Base-by-base conservation (phyloP, 2,888 invertebrate genomes). In the Pachycephus smyrnensis region DNA sequence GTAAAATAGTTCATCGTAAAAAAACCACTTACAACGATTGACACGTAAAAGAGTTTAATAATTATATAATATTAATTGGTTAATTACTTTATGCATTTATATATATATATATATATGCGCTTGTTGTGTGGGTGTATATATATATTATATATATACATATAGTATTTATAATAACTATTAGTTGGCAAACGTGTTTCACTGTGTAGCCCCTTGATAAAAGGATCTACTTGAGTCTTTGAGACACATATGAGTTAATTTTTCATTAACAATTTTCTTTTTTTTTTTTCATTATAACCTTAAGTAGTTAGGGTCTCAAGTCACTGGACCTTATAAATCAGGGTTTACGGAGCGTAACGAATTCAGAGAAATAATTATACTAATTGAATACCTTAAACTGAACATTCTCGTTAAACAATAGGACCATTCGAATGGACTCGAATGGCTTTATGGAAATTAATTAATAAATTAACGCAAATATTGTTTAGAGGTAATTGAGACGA, bases 141-240 rank as follows among this genome's bases (percentile, higher is more conserved):
- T 36, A 11, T 36, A 36, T 12, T 37, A 37, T 37, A 40, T 15
- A 77, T 75, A 75, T 75, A 15, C 9, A 69, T 82, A 82, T 81
- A 85, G 85, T 88, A 87, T 83, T 84, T 88, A n/a, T n/a, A 85
- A 87, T 88, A 87, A 87, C 86, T 89, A 86, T 87, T 89, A 88
- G 87, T 89, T 89, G 88, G 89, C 89, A 89, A 88, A 88, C 84
- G 84, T 86, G 84, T 87, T 84, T 83, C 83, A 84, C 80, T 81
- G 80, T 78, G 83, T 82, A 85, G 83, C 71, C 78, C 78, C 73
- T 33, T 37, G 40, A 4, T n/a, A 12, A 37, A 37, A 30, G 74
- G 74, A 36, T 33, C 82, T 82, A 84, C 81, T 84, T 79, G 82
- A 85, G 85, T 86, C 84, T 84, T 82, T 84, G 81, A 84, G 86